Evolutionary conservation across 2,888 invertebrate genomes (phyloP).

Genomic region (Escarpia spicata): DNA sequence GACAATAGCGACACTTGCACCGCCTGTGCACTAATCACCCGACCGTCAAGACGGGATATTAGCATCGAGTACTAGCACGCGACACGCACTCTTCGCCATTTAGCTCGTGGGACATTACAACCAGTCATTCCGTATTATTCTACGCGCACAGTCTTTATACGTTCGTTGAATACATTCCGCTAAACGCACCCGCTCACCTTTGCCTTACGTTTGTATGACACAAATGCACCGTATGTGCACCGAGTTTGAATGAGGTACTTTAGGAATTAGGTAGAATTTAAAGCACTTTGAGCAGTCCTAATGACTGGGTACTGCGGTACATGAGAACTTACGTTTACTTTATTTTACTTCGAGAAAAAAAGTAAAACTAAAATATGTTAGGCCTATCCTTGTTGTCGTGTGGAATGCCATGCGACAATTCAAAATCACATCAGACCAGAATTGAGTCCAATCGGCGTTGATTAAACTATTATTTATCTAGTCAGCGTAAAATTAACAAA

Average conservation of each 20-base stretch:
- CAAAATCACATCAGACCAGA: too few relatives aligned
- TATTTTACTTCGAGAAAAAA: not conserved
- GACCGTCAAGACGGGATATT: not conserved
- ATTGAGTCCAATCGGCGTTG: too few relatives aligned
- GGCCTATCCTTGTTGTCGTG: not conserved
- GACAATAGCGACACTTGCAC: slow-evolving; percentile 12
- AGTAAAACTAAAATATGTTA: not conserved
- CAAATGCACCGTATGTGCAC: not conserved
- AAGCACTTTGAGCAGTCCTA: too few relatives aligned
- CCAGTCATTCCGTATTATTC: not conserved
- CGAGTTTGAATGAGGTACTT: too few relatives aligned
- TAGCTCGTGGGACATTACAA: not conserved
- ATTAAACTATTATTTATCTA: too few relatives aligned
- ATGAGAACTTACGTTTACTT: too few relatives aligned
- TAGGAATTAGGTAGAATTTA: too few relatives aligned
- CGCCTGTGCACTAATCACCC: not conserved
- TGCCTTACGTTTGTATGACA: not conserved
- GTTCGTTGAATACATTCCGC: not conserved
- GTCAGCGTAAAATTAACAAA: too few relatives aligned
- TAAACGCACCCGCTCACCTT: not conserved
- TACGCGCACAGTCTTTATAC: not conserved
- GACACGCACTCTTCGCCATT: not conserved
- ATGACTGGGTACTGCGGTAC: too few relatives aligned
- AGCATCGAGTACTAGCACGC: not conserved
- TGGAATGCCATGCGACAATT: not conserved